Conservation (phyloP, 2,797 vertebrate species). For the Ispidina lecontei region DNA sequence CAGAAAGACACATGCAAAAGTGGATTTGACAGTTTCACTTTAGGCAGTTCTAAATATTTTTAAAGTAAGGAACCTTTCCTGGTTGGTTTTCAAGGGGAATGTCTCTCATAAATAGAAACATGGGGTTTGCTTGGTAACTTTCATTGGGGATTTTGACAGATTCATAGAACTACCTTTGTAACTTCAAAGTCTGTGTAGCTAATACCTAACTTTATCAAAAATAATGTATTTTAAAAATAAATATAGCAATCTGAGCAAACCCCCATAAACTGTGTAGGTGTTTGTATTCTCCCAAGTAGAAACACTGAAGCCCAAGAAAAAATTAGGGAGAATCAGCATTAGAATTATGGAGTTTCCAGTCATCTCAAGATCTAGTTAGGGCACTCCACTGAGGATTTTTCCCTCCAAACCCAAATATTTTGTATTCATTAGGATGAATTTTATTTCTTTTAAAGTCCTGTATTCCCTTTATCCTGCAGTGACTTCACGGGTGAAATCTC, state of each 20-base stretch:
- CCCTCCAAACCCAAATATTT: neutral
- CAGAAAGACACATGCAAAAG: slow-evolving; percentile 7
- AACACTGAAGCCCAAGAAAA: neutral
- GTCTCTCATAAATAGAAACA: neutral
- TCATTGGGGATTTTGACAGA: neutral
- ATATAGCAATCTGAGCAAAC: neutral
- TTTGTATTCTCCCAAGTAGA: neutral
- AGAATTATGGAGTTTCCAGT: neutral
- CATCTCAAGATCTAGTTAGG: neutral
- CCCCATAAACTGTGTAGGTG: neutral
- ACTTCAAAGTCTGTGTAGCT: neutral
- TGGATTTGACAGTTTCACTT: neutral
- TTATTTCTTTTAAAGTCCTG: neutral
- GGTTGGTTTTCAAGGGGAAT: neutral
- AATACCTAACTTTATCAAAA: neutral
- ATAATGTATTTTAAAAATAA: neutral
- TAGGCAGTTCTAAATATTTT: neutral
- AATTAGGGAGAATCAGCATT: neutral
- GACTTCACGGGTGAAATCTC: neutral
- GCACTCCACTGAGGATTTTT: neutral
- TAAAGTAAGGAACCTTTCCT: neutral
- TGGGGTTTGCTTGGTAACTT: neutral
- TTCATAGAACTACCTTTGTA: neutral
- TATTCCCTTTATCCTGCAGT: neutral
- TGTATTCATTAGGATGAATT: neutral